Base-by-base conservation (phyloP, 2,797 vertebrate genomes). In the Phoeniculus purpureus region DNA sequence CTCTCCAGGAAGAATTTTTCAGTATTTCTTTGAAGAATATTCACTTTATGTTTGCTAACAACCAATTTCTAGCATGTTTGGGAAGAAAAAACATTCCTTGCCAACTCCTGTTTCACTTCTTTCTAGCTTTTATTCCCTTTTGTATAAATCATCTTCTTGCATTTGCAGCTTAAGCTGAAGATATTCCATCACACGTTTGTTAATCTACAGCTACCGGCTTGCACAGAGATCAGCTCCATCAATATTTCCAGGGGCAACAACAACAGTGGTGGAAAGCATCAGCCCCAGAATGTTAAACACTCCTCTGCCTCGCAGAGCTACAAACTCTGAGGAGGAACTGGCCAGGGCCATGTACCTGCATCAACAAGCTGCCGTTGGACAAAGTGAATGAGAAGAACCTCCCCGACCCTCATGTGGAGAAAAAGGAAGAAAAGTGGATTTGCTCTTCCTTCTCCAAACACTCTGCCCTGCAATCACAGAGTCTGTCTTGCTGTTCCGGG, bases 181-280 rank as follows among this genome's bases (percentile, higher is more conserved):
- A 43, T 37, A 81, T 31, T 78, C 59, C 55, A 77, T 20, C 3
- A 4, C 43, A 55, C 0, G 0, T 56, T 85, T 85, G 58, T 59
- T 75, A 75, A 85, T 45, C 86, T 89, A 61, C 66, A 82, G 61
- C 61, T 72, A 55, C 37, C 8, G 4, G 29, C 60, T 15, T 73
- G 26, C 60, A 73, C 27, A 55, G 61, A 86, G 82, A 94, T 84
- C 32, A 79, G 56, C 34, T 26, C 20, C 71, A 72, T 71, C 82
- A 77, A 0, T 73, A 79, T 71, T 91, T 92, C 58, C 74, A 91
- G 86, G 77, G 43, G 64, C 37, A 81, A 60, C 43, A 84, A 64
- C 16, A 67, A 52, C 80, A 59, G 27, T 15, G 47, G 47, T 1
- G 0, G 64, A 48, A 80, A 82, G 27, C 6, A 8, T 6, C 34